These are phyloP conservation scores for Poeciliopsis paucimaculata DNA, from an alignment of 2,797 vertebrate species.

Conservation along the genomic window DNA sequence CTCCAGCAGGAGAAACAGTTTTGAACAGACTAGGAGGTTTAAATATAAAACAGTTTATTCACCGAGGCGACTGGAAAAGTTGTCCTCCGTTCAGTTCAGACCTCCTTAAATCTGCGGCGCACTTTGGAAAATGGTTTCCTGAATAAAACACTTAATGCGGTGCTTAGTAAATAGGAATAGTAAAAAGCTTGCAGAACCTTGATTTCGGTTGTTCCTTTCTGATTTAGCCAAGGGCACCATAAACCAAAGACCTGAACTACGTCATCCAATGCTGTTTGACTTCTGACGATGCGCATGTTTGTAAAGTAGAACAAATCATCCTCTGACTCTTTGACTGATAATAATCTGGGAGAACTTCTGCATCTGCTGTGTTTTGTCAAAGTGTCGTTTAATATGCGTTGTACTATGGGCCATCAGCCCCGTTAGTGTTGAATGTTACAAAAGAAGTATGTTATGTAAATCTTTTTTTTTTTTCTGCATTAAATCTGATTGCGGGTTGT, in stretches of 20 bases:
- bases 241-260: conserved; percentile 71
- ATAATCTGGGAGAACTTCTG: conserved; percentile 33
- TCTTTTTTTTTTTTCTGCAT: conserved; percentile 29
- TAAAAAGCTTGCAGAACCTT: conserved; percentile 33
- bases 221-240: conserved; percentile 35
- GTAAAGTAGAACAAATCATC: conserved; percentile 28
- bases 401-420: not conserved
- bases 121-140: conserved; percentile 45
- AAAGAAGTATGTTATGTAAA: conserved; percentile 25
- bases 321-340: conserved; percentile 22
- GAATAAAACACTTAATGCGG: not conserved
- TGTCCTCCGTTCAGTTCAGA: not conserved
- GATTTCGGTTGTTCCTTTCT: conserved; percentile 15
- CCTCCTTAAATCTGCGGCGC: not conserved
- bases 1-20: not conserved
- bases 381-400: conserved; percentile 42
- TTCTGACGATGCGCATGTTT: conserved; percentile 21
- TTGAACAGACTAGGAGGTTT: not conserved
- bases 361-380: conserved; percentile 27
- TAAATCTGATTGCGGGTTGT: conserved; percentile 22
- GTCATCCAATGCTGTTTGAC: conserved; percentile 53
- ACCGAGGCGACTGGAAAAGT: not conserved
- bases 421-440: conserved; percentile 45
- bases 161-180: conserved; percentile 26
- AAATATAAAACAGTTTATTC: not conserved